Percentiles rank a stretch among this genome's conserved stretches.
Conservation (phyloP, 35 echinoderm and acorn worm genomes). For the Holothuria glaberrima region DNA sequence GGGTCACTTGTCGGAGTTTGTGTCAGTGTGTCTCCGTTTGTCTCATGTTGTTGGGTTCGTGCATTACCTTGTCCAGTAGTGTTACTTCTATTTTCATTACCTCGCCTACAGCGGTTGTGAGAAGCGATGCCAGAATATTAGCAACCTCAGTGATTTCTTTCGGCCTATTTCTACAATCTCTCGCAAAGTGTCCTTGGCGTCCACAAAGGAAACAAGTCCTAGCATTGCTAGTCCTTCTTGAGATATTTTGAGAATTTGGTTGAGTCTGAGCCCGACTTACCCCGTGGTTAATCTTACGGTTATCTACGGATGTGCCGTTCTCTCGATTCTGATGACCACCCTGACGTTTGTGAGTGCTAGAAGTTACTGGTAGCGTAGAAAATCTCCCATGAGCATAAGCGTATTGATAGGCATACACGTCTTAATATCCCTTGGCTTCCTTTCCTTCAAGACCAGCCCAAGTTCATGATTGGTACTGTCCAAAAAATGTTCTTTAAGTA, state of each 20-base stretch:
- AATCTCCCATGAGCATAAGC: slow-evolving; percentile 47
- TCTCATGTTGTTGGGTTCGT: not conserved
- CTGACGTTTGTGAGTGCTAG: no score
- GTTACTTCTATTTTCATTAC: not conserved
- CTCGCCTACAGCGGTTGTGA: not conserved
- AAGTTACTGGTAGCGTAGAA: no score
- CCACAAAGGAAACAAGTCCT: slow-evolving; percentile 6
- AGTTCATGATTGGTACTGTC: slow-evolving; percentile 23
- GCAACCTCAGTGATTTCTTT: not conserved
- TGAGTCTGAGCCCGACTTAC: no score
- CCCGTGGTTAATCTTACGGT: no score
- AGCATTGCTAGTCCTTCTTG: not conserved
- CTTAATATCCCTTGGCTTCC: not conserved
- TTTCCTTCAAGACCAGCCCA: slow-evolving; percentile 64
- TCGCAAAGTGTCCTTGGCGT: not conserved
- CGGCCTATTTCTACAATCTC: not conserved
- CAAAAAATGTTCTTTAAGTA: slow-evolving; percentile 70
- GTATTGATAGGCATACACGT: slow-evolving; percentile 56
- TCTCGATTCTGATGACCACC: no score
- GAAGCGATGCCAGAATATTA: not conserved
- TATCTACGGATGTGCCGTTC: no score
- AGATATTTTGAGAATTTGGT: no score
- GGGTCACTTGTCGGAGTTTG: not conserved
- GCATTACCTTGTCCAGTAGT: not conserved
- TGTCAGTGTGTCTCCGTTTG: not conserved